Base-by-base conservation (phyloP, 2,113 vertebrate genomes). In the Psophia crepitans region DNA sequence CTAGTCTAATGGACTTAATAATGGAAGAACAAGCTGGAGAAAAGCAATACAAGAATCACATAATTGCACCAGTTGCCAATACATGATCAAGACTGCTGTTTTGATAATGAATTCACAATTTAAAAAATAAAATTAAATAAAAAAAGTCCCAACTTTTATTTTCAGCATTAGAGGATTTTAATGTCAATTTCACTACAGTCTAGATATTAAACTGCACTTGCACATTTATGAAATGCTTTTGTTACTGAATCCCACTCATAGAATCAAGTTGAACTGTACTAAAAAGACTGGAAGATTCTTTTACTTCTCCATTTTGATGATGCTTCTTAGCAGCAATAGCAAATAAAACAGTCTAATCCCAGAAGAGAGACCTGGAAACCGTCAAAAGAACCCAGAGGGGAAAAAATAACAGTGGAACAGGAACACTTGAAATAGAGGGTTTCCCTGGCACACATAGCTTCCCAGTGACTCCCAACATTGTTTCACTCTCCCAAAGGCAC, bases 361-460 rank as follows among this genome's bases (percentile, higher is more conserved):
- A 95, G 56, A 79, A 87, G 57, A 87, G 82, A 80, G 75, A 90
- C 79, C 73, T 97, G 91, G 95, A 96, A 96, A 87, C 76, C 44
- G 49, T 76, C 69, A 92, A 96, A 97, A 95, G 86, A 89, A 93
- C n/a, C n/a, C 58, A 84, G 48, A 90, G 33, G 39, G 80, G 32
- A 81, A 94, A 93, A 93, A 97, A 93, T 61, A 95, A 64, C 53
- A 78, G 69, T 91, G 53, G 69, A 97, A 73, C 8, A 76, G 69
- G 49, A 94, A 87, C 88, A 89, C 41, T 92, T 82, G 89, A 92
- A 97, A 92, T 68, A 88, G 90, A 93, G 87, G 74, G 44, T 92
- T 97, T 94, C 92, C 87, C 81, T 96, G 95, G 95, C 95, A 89
- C 66, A 69, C 70, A 90, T n/a, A 91, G 28, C 54, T 95, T 95